These are phyloP conservation scores for Acanthochromis polyacanthus DNA, from an alignment of 2,113 vertebrate genomes.

Conservation along the genomic window DNA sequence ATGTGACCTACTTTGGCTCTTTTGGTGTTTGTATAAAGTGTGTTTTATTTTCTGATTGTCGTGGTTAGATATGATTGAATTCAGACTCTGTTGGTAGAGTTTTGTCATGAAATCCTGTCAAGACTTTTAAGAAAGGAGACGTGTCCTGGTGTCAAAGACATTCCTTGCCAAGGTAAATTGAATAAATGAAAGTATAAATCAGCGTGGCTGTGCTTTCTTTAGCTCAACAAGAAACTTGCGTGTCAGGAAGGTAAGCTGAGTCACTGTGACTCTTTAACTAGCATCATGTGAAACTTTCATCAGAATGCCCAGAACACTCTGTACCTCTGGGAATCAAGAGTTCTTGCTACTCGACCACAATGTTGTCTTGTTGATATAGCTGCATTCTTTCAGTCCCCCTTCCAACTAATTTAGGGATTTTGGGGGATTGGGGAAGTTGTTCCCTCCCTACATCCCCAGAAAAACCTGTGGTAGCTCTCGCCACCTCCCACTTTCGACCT, in stretches of 20 bases:
- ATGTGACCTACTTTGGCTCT: constrained; percentile 7
- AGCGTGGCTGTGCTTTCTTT: neutral
- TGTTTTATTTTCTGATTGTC: constrained; percentile 33
- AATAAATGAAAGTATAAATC: constrained; percentile 26
- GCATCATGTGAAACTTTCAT: constrained; percentile 6
- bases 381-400: constrained; percentile 56
- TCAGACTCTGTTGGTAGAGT: neutral
- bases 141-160: constrained; percentile 44
- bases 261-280: neutral
- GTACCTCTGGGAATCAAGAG: constrained; percentile 14
- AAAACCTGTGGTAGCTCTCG: constrained; percentile 44
- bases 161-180: constrained; percentile 36
- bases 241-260: constrained; percentile 1
- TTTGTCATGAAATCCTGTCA: constrained; percentile 16
- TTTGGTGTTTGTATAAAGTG: constrained; percentile 32
- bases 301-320: neutral
- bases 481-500: constrained; percentile 49
- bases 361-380: constrained; percentile 47
- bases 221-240: neutral
- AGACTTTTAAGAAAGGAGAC: constrained; percentile 5
- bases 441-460: constrained; percentile 46
- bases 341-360: constrained; percentile 10
- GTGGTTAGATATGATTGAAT: constrained; percentile 1
- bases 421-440: neutral
- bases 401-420: constrained; percentile 32